Percentiles rank a stretch among this genome's conserved stretches.
phyloP scores from a whole-genome alignment of 2,113 vertebrate genomes.

The Petrocephalus zakoni region DNA sequence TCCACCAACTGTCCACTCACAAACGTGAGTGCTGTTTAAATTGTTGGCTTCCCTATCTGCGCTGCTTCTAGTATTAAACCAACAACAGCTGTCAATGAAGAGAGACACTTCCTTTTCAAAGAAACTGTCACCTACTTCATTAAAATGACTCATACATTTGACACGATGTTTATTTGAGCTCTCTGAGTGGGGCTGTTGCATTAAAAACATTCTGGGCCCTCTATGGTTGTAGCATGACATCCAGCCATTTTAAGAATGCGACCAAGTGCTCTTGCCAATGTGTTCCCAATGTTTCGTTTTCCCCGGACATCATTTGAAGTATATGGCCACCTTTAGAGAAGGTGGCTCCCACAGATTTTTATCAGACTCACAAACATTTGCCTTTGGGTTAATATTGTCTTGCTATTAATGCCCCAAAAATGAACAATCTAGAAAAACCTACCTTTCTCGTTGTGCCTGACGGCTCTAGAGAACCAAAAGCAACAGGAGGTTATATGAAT shows the following conservation, averaged over 20 bases:
- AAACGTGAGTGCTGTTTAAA: neutral
- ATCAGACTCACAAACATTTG: neutral
- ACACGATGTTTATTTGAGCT: neutral
- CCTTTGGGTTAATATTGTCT: neutral
- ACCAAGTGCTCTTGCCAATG: neutral
- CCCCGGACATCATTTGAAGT: neutral
- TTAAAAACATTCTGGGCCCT: neutral
- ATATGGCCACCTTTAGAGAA: neutral
- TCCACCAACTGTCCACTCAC: neutral
- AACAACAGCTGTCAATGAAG: neutral
- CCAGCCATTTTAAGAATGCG: neutral
- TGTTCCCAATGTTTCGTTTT: neutral
- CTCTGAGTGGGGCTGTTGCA: neutral
- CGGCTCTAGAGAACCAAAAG: slow-evolving; percentile 43
- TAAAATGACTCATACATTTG: neutral
- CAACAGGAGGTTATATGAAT: neutral
- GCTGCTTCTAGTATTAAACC: neutral
- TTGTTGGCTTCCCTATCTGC: neutral
- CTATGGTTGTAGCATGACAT: neutral
- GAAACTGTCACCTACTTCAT: neutral
- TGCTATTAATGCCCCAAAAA: neutral
- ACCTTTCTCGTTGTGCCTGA: slow-evolving; percentile 46
- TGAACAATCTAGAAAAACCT: neutral
- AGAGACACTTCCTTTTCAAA: neutral
- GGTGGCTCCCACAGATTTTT: neutral